Conservation (phyloP, 2,113 vertebrate species). For the crab-eating macaque (Macaca fascicularis) region DNA sequence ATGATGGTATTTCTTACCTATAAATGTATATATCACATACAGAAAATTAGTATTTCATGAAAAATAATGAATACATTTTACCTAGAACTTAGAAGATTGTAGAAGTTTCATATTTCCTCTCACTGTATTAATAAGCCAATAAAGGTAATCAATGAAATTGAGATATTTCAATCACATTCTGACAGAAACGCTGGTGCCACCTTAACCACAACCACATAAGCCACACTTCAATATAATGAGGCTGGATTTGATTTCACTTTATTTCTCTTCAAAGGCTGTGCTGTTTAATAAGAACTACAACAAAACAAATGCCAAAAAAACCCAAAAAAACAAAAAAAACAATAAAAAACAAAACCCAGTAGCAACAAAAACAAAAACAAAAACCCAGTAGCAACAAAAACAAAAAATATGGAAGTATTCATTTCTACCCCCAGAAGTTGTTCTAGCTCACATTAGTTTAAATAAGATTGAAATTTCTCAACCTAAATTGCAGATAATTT, state of each 20-base stretch:
- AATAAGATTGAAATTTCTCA: conserved; percentile 72
- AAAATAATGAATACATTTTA: conserved; percentile 12
- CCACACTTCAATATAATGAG: conserved; percentile 64
- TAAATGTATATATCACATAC: not conserved
- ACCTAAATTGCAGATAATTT: conserved; percentile 49
- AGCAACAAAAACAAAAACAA: not conserved
- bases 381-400: not conserved
- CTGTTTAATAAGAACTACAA: conserved; percentile 28
- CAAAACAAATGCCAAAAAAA: not conserved
- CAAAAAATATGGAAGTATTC: not conserved
- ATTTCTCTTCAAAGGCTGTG: conserved; percentile 41
- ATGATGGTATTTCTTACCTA: not conserved
- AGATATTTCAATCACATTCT: conserved; percentile 45
- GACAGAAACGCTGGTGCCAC: conserved; percentile 52
- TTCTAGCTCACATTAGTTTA: conserved; percentile 61
- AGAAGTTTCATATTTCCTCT: not conserved
- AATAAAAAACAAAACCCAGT: not conserved
- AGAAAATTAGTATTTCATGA: not conserved
- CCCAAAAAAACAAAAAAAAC: too few relatives aligned
- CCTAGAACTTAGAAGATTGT: not conserved
- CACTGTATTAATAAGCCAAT: not conserved
- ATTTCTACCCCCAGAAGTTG: not conserved
- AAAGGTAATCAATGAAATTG: conserved; percentile 42
- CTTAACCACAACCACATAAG: conserved; percentile 51
- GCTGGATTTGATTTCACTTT: conserved; percentile 57